Percentiles rank a stretch among this genome's conserved stretches.
Evolutionary conservation across 2,888 invertebrate species (phyloP).

Genomic region (Callyntrura guangdongensis): DNA sequence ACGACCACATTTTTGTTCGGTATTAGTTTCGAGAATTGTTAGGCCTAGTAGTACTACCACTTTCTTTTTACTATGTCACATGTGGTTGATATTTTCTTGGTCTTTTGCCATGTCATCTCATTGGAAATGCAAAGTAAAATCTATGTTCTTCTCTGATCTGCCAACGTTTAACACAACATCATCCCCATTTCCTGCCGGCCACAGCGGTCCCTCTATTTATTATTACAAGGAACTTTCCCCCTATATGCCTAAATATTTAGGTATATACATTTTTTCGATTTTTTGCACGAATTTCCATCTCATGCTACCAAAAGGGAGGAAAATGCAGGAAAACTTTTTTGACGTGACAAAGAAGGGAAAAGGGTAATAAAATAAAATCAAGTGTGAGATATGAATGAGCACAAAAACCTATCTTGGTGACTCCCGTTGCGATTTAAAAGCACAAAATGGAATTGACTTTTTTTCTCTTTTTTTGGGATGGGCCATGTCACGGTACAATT

Average conservation of each 20-base stretch:
- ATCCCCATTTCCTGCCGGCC: conserved; percentile 56
- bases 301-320: conserved; percentile 45
- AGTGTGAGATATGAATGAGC: conserved; percentile 44
- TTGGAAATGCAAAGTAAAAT: conserved; percentile 81
- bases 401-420: conserved; percentile 22
- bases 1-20: neutral
- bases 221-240: too few relatives aligned
- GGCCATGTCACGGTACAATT: conserved; percentile 43
- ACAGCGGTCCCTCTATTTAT: too few relatives aligned
- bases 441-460: conserved; percentile 55
- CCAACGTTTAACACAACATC: conserved; percentile 53
- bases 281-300: neutral
- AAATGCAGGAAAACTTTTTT: conserved; percentile 52
- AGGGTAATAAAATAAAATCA: conserved; percentile 59
- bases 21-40: too few relatives aligned
- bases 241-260: conserved; percentile 31
- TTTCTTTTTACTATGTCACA: conserved; percentile 18
- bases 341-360: conserved; percentile 47
- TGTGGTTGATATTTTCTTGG: conserved; percentile 70
- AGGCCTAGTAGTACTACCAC: too few relatives aligned
- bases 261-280: neutral
- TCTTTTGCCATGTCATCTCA: conserved; percentile 81
- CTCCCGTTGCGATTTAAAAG: conserved; percentile 56
- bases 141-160: conserved; percentile 53
- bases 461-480: neutral